Base-by-base conservation (phyloP, 2,113 vertebrate genomes). In the Engystomops pustulosus region DNA sequence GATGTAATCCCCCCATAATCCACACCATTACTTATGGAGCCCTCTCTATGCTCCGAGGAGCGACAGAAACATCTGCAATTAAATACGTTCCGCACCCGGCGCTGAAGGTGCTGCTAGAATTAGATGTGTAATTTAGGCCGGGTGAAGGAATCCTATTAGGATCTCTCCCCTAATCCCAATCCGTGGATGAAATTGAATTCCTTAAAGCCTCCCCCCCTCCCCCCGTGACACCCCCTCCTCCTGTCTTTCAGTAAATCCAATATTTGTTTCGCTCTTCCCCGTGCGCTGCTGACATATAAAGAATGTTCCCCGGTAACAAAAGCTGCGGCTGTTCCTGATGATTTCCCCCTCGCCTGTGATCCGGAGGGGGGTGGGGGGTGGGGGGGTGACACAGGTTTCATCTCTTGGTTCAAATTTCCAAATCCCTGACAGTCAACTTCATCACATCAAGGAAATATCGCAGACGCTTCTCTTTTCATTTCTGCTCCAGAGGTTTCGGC, bases 341-440 rank as follows among this genome's bases (percentile, higher is more conserved):
- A 85, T 80, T 88, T 85, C 87, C 89, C 90, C 78, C 81, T 65
- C 76, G 76, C 83, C 87, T 38, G 72, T 90, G 88, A 12, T 92
- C 90, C 91, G 11, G 89, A 85, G 88, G 80, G 86, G 91, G 90
- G 11, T 89, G 86, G 88, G 80, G 86, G 91, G 90, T 85, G 89
- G 91, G 85, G 15, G 20, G 88, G 91, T 86, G 85, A 92, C 88
- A 1, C 85, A 81, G 88, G 88, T 91, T 94, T 94, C 93, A 93
- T 91, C 92, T 88, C 83, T 68, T 89, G 89, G 92, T 89, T 96
- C 94, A 85, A 92, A 88, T 95, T 96, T 96, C 94, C 90, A 90
- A 87, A 88, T 79, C 89, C 89, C 87, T 90, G 95, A 96, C 95
- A 96, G 94, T 90, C 90, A 90, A 88, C 90, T 92, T 97, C 95